Evolutionary conservation across 2,888 invertebrate species (phyloP), one percentile per base, ranked within the genome.

Genomic region (Apamea crenata): DNA sequence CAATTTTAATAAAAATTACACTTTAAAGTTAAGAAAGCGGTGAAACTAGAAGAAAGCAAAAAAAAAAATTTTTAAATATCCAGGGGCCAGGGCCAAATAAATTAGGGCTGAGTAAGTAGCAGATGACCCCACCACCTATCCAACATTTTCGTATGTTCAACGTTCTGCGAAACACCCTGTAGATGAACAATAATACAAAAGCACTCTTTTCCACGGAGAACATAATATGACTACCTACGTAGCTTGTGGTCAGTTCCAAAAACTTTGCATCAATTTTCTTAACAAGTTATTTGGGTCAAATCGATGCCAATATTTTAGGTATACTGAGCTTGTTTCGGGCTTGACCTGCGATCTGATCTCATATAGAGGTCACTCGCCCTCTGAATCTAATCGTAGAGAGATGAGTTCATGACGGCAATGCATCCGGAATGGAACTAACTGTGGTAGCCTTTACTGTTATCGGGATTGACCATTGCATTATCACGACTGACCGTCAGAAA

Each of bases 311-410:
- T 16, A 66, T 32, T 67, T n/a, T 29, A 40, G 59, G 47, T 21
- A 40, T 40, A 40, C 61, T 21, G 32, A 74, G 53, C n/a, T 32
- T 36, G 40, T 8, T 82, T 47, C n/a, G n/a, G 18, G 32, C 59
- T 44, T 68, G 14, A 56, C 18, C 14, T 18, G 16, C n/a, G 18
- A 50, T 73, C 50, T 56, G 32, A 73, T 78, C 32, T 50, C 65
- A 44, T 84, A 69, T 61, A 65, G 40, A 47, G 78, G 68, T 82
- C 29, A 61, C 69, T 73, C 50, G 53, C 72, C 69, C 59, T 66
- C 47, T 78, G 73, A 84, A 82, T 84, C 63, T 78, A 82, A 84
- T 84, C 78, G 84, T 84, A 78, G 56, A 40, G 21, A 63, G 29
- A 83, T 73, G 78, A 32, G 77, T 61, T 68, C 78, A 72, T 59